These are phyloP conservation scores for Drosophila paracracens DNA, from an alignment of 2,888 invertebrate species.

Conservation along the genomic window DNA sequence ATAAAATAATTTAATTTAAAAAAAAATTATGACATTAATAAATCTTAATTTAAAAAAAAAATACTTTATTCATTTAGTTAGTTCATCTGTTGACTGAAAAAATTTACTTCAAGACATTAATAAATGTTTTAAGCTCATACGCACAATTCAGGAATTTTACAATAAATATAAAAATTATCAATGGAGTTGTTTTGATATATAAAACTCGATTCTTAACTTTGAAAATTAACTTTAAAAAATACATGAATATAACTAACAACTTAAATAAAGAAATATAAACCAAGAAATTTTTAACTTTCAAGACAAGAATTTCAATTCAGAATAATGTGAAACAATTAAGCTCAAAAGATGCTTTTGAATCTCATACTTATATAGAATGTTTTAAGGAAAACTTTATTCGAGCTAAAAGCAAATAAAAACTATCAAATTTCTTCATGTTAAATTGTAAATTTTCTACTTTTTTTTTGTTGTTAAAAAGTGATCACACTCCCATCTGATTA, in stretches of 20 bases:
- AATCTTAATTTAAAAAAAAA: too few species aligned
- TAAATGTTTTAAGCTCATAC: background rate
- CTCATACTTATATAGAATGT: background rate
- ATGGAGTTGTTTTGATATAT: background rate
- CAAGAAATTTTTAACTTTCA: background rate
- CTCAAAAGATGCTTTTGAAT: background rate
- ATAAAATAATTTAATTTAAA: too few species aligned
- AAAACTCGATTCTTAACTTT: background rate
- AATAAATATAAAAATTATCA: background rate
- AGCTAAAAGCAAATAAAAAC: background rate
- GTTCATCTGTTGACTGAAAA: background rate
- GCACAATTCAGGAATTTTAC: fast-evolving
- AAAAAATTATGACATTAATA: too few species aligned
- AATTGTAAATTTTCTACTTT: background rate
- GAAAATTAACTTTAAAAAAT: background rate
- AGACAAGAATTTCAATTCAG: fast-evolving
- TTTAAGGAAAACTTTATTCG: background rate
- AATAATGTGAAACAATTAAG: background rate
- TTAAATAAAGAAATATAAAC: background rate
- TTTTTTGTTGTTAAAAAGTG: background rate
- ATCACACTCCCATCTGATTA: slow-evolving; percentile 9
- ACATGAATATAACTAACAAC: background rate
- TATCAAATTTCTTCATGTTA: background rate
- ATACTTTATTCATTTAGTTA: background rate
- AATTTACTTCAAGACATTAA: background rate